Percentiles rank a stretch among this genome's conserved stretches.
These are phyloP conservation scores for Tretioscincus oriximinensis DNA, from an alignment of 2,113 vertebrate species.

Conservation along the genomic window DNA sequence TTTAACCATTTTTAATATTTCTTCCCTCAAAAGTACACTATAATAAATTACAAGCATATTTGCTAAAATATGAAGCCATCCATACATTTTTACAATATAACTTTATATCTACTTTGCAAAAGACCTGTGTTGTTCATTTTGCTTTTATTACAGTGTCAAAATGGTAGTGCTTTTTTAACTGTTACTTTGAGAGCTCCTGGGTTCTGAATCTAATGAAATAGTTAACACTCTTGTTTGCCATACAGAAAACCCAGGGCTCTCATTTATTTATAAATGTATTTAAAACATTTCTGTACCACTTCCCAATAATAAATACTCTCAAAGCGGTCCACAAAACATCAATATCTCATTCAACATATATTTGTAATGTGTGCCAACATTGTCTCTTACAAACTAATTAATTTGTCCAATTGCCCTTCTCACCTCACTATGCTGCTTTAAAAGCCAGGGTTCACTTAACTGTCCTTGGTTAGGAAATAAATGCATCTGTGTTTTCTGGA, in stretches of 20 bases:
- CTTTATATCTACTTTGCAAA: background rate
- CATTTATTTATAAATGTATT: background rate
- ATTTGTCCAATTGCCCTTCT: background rate
- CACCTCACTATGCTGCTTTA: background rate
- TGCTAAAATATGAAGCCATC: background rate
- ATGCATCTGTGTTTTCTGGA: background rate
- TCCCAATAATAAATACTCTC: no score
- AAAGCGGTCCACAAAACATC: no score
- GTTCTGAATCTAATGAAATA: background rate
- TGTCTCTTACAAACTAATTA: background rate
- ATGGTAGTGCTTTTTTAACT: background rate
- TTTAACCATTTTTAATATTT: no score
- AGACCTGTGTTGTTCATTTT: background rate
- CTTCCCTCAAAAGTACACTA: no score
- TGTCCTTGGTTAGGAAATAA: background rate
- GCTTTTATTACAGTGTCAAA: background rate
- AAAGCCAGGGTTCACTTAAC: background rate
- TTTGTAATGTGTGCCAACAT: background rate
- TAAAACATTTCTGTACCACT: no score
- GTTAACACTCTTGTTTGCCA: background rate
- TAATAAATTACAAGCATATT: background rate
- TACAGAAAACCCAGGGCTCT: background rate
- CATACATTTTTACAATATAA: background rate
- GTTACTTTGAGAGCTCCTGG: background rate
- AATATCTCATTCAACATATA: conserved; percentile 17